These are phyloP conservation scores for Chaetorhynchus papuensis DNA, from an alignment of 2,113 vertebrate genomes.

Conservation along the genomic window DNA sequence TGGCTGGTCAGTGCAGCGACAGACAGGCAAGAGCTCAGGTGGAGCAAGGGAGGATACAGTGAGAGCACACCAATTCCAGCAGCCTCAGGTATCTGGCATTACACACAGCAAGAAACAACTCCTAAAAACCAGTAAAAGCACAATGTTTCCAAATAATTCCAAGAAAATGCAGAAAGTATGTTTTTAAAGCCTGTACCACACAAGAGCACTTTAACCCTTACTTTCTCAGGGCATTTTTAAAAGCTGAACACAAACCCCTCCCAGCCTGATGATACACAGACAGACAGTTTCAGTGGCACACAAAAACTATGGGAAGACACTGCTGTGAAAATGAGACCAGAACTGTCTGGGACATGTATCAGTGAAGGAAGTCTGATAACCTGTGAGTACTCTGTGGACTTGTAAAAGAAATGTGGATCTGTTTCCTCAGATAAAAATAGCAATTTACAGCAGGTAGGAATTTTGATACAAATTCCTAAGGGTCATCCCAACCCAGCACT, in stretches of 20 bases:
- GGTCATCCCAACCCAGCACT: neutral
- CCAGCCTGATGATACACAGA: neutral
- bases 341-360: neutral
- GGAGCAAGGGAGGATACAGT: neutral
- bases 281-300: neutral
- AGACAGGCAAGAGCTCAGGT: neutral
- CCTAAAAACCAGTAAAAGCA: neutral
- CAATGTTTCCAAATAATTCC: neutral
- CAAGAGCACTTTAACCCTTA: neutral
- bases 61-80: neutral
- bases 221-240: neutral
- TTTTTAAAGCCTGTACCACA: neutral
- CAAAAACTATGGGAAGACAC: neutral
- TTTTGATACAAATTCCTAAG: neutral
- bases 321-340: neutral
- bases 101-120: neutral
- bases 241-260: neutral
- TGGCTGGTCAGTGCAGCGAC: accelerated
- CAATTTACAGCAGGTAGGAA: neutral
- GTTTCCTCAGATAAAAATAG: neutral
- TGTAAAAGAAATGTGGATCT: neutral
- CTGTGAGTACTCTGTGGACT: neutral
- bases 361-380: neutral
- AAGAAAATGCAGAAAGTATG: neutral
- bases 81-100: neutral